Evolutionary conservation across 2,888 invertebrate genomes (phyloP).

Genomic region (Leptinotarsa juncta): DNA sequence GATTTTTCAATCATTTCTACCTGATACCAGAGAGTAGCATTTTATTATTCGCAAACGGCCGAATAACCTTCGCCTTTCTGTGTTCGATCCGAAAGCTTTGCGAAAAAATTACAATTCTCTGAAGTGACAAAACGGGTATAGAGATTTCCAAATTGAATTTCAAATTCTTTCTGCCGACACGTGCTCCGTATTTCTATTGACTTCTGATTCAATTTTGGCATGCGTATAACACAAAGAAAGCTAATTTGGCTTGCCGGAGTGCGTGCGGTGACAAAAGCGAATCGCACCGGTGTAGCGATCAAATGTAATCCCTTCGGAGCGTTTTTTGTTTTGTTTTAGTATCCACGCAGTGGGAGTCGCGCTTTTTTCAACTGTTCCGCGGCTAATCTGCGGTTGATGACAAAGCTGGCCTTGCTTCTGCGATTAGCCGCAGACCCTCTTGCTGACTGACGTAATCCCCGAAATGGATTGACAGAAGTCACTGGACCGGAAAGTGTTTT

Average conservation of each 20-base stretch:
- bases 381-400: conserved; percentile 55
- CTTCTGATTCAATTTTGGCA: conserved; percentile 58
- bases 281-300: conserved; percentile 46
- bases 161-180: conserved; percentile 44
- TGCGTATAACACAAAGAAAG: conserved; percentile 53
- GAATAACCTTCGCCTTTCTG: background rate
- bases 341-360: conserved; percentile 37
- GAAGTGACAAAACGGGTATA: conserved; percentile 41
- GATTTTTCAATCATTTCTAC: no score
- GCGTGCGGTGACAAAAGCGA: conserved; percentile 48
- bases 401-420: conserved; percentile 51
- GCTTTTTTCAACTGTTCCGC: conserved; percentile 39
- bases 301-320: conserved; percentile 53
- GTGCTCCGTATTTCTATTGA: conserved; percentile 56
- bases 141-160: conserved; percentile 49
- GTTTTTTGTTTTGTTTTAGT: conserved; percentile 51
- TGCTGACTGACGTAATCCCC: conserved; percentile 54
- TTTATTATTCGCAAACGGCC: background rate
- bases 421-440: conserved; percentile 48
- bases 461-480: conserved; percentile 57
- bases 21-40: background rate
- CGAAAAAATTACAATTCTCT: conserved; percentile 41
- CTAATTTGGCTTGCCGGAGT: conserved; percentile 54
- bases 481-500: conserved; percentile 54
- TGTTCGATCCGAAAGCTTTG: conserved; percentile 18